Evolutionary conservation across 2,888 invertebrate genomes (phyloP).

Genomic region (Leptura quadrifasciata): DNA sequence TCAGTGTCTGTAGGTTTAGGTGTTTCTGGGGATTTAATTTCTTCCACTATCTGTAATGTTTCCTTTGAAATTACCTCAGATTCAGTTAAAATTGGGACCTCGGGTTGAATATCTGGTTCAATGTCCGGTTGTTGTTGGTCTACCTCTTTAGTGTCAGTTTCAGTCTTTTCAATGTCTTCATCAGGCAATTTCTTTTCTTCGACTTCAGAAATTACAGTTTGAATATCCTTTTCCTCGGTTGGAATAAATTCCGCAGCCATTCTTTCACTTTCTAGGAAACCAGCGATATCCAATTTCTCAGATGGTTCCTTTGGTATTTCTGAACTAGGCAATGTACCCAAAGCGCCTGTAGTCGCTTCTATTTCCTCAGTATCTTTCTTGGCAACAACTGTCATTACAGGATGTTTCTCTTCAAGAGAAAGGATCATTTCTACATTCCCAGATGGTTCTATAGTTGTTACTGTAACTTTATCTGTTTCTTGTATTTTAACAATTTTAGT

Average conservation of each 20-base stretch:
- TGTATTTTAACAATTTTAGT: constrained; percentile 35
- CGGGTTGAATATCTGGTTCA: not conserved
- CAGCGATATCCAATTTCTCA: constrained; percentile 38
- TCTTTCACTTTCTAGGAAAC: constrained; percentile 56
- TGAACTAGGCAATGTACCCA: not conserved
- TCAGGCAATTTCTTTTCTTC: not conserved
- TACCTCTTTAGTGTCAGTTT: not conserved
- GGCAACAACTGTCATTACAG: constrained; percentile 33
- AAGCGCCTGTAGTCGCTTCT: not conserved
- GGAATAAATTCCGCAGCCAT: constrained; percentile 40
- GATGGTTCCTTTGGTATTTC: constrained; percentile 22
- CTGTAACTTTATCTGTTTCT: constrained; percentile 51
- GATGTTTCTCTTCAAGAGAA: constrained; percentile 52
- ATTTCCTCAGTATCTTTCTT: not conserved
- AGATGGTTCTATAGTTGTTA: constrained; percentile 64
- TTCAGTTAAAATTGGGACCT: not conserved
- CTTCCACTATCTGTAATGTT: not conserved
- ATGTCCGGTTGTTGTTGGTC: not conserved
- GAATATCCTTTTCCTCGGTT: constrained; percentile 1
- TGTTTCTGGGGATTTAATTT: not conserved
- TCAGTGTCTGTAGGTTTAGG: not conserved
- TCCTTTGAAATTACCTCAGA: not conserved
- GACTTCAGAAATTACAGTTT: not conserved
- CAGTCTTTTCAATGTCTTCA: not conserved
- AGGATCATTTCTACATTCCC: constrained; percentile 69